phyloP scores from a whole-genome alignment of 2,888 invertebrate genomes.

The Idaea straminata region DNA sequence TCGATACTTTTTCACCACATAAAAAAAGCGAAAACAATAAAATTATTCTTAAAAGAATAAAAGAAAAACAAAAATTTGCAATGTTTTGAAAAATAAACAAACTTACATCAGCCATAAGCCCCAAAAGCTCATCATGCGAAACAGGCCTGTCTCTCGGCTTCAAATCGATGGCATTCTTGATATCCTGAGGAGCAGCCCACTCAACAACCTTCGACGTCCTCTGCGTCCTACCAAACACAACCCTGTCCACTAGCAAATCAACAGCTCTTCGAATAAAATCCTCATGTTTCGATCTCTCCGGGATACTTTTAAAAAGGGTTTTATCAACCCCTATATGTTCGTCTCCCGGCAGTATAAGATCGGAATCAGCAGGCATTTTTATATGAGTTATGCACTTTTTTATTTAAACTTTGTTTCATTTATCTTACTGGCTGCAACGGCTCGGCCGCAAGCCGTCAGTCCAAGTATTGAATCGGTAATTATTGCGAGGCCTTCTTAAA shows the following conservation, averaged over 20 bases:
- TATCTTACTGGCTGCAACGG: constrained; percentile 49
- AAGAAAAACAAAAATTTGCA: background rate
- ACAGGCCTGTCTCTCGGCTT: constrained; percentile 79
- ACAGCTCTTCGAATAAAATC: constrained; percentile 85
- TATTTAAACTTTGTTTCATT: constrained; percentile 41
- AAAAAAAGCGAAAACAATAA: background rate
- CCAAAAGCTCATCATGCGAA: constrained; percentile 84
- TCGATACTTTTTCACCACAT: too few species aligned
- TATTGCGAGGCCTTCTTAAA: constrained; percentile 69
- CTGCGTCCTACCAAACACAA: constrained; percentile 87
- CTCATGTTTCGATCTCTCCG: constrained; percentile 83
- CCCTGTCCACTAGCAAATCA: constrained; percentile 86
- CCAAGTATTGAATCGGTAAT: constrained; percentile 61
- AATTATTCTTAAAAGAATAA: background rate
- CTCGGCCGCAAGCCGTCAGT: constrained; percentile 56
- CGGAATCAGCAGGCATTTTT: constrained; percentile 73
- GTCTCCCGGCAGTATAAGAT: constrained; percentile 58
- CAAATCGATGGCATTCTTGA: constrained; percentile 84
- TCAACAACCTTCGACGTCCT: constrained; percentile 88
- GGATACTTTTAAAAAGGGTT: constrained; percentile 80
- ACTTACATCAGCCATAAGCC: constrained; percentile 85
- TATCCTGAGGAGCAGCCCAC: constrained; percentile 88
- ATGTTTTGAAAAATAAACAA: constrained; percentile 6
- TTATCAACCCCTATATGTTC: constrained; percentile 51
- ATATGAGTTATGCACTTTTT: constrained; percentile 37